Conservation (phyloP, 1,140 invertebrate genomes). For the Nylanderia fulva region DNA sequence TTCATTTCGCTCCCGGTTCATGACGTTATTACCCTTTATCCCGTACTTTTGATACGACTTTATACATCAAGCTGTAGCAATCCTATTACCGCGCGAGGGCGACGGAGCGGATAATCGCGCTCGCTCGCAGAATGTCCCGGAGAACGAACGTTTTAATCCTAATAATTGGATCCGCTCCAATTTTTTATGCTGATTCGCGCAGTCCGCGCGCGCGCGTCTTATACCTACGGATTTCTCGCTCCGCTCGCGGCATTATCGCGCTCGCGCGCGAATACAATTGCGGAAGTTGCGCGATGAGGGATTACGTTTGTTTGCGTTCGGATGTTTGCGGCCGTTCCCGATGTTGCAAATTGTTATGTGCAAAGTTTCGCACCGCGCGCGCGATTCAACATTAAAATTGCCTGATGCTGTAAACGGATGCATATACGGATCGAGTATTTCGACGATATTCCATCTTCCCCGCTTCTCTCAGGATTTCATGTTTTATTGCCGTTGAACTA, state of each 20-base stretch:
- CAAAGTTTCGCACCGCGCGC: background rate
- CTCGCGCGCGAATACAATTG: conserved; percentile 32
- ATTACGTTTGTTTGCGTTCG: conserved; percentile 40
- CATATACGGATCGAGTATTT: background rate
- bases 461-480: background rate
- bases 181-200: conserved; percentile 62
- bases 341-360: conserved; percentile 24
- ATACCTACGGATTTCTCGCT: conserved; percentile 32
- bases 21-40: conserved; percentile 65
- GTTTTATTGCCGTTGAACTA: background rate
- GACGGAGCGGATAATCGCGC: conserved; percentile 62
- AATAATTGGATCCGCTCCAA: conserved; percentile 60
- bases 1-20: conserved; percentile 60
- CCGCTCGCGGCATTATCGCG: conserved; percentile 16
- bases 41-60: conserved; percentile 69
- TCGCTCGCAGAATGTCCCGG: conserved; percentile 31
- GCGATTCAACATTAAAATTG: conserved; percentile 40
- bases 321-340: conserved; percentile 10
- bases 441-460: background rate
- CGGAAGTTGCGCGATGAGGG: conserved; percentile 27
- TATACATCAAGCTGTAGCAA: conserved; percentile 64
- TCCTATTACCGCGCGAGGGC: conserved; percentile 64
- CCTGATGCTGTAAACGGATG: background rate
- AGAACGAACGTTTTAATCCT: conserved; percentile 62
- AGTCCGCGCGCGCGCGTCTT: background rate